Evolutionary conservation across 2,888 invertebrate genomes (phyloP), one percentile per base, ranked within the genome.

Genomic region (Geophilus truncorum): DNA sequence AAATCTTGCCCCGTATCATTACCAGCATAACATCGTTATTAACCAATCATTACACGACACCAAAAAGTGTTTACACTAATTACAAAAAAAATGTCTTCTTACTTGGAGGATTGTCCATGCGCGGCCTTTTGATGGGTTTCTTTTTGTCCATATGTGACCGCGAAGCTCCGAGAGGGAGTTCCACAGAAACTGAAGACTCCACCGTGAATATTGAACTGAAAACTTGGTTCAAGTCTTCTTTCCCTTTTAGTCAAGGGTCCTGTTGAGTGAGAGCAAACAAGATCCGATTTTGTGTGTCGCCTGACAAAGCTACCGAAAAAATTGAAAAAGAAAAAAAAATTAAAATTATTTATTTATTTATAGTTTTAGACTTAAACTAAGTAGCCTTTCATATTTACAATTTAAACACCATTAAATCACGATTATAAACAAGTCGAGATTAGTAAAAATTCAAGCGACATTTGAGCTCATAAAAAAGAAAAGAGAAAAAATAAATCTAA

Each of bases 21-120:
- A 62, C 10, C 57, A n/a, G 21, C 21, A n/a, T n/a, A n/a, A n/a
- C n/a, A n/a, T n/a, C 57, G 21, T 10, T 10, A 62, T 62, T 62
- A 23, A 23, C n/a, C 18, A 62, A 6, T 7, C 23, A 62, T 62
- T 62, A 18, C 15, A n/a, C 40, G n/a, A 40, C 40, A 40, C 40
- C 12, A 62, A n/a, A 62, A 18, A 62, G n/a, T 62, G n/a, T n/a
- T n/a, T n/a, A n/a, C n/a, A n/a, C n/a, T n/a, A n/a, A n/a, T n/a
- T 32, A 32, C 32, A 6, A 28, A 75, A 75, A 12, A 75, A 25
- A 23, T 18, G 10, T 34, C 10, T 5, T n/a, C 87, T 85, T 62
- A 86, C 86, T 76, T 87, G 88, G 82, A 81, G 85, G 85, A 82
- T 84, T 84, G 83, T 86, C 86, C 83, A 85, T 84, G 82, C 86